Conservation (phyloP, 2,888 invertebrate species). For the Galeopsomyia nigrocyanea region DNA sequence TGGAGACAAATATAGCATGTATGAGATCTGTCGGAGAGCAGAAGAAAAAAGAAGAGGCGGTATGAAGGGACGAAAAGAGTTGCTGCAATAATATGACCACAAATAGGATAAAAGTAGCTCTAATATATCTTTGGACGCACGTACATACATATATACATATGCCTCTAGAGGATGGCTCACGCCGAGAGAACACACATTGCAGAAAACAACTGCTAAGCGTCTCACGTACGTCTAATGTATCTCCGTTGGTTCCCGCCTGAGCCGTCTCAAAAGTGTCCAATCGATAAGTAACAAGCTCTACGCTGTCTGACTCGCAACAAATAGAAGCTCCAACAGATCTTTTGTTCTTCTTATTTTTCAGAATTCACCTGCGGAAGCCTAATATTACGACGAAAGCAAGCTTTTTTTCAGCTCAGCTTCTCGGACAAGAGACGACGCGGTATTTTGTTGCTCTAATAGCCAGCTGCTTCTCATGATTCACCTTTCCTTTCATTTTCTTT, state of each 20-base stretch:
- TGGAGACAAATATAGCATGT: too few relatives aligned
- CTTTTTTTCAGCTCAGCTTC: too few relatives aligned
- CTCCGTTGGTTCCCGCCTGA: slow-evolving; percentile 17
- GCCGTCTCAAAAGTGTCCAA: slow-evolving; percentile 17
- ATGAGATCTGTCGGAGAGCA: too few relatives aligned
- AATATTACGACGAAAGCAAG: too few relatives aligned
- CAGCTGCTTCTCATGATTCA: too few relatives aligned
- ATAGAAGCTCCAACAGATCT: background rate
- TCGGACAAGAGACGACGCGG: too few relatives aligned
- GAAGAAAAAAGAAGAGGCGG: too few relatives aligned
- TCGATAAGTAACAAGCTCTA: slow-evolving; percentile 10
- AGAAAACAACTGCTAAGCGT: slow-evolving; percentile 25
- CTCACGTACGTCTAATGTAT: slow-evolving; percentile 40
- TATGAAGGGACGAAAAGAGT: background rate
- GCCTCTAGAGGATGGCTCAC: background rate
- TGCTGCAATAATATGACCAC: background rate
- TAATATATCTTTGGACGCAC: background rate
- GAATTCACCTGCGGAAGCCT: too few relatives aligned
- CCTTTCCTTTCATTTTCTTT: too few relatives aligned
- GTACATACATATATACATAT: background rate
- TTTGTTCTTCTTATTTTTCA: background rate
- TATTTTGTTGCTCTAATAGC: too few relatives aligned
- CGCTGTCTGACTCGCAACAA: background rate
- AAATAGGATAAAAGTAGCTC: background rate
- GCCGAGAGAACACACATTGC: background rate